A percentile compares a stretch with the other conserved stretches of the same genome.
Conservation (phyloP, 2,797 vertebrate genomes). For the Staurois parvus region DNA sequence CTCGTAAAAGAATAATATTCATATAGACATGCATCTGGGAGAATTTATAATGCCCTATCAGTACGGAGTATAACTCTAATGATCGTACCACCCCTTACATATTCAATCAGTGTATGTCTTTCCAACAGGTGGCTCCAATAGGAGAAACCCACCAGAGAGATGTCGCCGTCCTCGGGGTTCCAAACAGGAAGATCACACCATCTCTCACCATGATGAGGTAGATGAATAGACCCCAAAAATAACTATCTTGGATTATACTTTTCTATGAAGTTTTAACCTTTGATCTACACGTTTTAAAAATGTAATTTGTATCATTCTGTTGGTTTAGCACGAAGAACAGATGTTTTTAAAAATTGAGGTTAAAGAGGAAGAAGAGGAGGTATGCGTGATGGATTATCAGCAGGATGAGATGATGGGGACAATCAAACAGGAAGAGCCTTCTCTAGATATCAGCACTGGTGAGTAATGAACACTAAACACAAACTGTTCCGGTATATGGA, state of each 20-base stretch:
- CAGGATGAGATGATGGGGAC: background rate
- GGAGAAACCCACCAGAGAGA: background rate
- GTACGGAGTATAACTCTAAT: too few relatives aligned
- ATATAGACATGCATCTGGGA: too few relatives aligned
- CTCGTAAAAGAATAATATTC: too few relatives aligned
- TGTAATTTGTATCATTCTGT: background rate
- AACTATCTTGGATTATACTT: background rate
- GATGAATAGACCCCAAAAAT: background rate
- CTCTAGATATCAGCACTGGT: background rate
- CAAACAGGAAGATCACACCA: background rate
- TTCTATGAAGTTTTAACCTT: background rate
- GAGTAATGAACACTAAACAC: background rate
- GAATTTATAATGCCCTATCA: too few relatives aligned
- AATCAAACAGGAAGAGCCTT: background rate
- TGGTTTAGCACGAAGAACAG: background rate
- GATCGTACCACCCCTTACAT: background rate
- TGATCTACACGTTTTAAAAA: background rate
- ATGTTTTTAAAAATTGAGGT: background rate
- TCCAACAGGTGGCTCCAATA: background rate
- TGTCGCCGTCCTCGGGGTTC: background rate
- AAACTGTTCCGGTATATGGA: too few relatives aligned
- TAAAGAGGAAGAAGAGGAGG: conserved; percentile 1
- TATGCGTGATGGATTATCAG: background rate
- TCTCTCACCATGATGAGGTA: background rate
- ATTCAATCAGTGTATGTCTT: background rate